Evolutionary conservation across 2,797 vertebrate genomes (phyloP).

Genomic region (Eleutherodactylus coqui): DNA sequence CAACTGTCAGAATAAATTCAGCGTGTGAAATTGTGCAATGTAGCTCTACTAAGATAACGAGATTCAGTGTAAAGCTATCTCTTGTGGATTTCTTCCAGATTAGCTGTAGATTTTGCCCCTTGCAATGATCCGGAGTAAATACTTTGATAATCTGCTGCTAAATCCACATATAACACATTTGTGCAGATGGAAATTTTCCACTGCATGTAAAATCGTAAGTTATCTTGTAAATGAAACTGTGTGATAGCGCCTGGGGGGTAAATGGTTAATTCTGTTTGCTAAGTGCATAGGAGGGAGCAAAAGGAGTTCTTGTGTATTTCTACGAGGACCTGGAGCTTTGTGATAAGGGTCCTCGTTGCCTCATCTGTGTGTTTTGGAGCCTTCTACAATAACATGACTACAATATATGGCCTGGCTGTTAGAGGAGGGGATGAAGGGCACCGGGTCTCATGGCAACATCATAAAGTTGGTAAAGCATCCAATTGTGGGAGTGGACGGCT

Average conservation of each 20-base stretch:
- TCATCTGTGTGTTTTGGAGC: neutral
- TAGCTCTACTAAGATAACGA: too few relatives aligned
- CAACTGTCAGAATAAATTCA: too few relatives aligned
- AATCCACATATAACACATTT: neutral
- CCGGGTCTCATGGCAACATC: conserved; percentile 38
- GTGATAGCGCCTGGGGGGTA: neutral
- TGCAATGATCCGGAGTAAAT: neutral
- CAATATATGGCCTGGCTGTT: neutral
- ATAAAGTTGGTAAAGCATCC: conserved; percentile 37
- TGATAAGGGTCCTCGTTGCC: neutral
- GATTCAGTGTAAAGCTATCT: too few relatives aligned
- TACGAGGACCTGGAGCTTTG: neutral
- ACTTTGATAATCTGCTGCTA: neutral
- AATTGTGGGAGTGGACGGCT: conserved; percentile 28
- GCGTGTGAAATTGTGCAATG: too few relatives aligned
- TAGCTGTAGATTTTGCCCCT: too few relatives aligned
- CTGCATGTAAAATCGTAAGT: neutral
- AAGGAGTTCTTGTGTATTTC: neutral
- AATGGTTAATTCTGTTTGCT: neutral
- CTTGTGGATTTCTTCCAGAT: too few relatives aligned
- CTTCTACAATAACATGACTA: neutral
- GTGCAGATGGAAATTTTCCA: neutral
- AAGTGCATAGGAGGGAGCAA: neutral
- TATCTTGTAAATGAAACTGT: neutral
- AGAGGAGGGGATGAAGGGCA: conserved; percentile 6